phyloP scores from a whole-genome alignment of 1,140 invertebrate genomes.

The Drosophila mojavensis region DNA sequence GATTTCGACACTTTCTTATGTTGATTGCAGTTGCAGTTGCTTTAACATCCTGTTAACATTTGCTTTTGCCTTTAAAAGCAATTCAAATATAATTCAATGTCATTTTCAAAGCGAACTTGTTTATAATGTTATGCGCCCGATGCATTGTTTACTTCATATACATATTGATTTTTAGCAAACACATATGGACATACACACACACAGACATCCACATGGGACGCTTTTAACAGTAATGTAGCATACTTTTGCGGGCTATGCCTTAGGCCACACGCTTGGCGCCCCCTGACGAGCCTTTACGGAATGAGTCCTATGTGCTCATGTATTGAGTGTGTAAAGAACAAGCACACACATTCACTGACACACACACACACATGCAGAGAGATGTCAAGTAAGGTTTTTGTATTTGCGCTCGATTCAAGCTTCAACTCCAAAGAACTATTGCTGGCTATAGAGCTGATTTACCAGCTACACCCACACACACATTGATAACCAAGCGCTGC shows the following conservation, averaged over 20 bases:
- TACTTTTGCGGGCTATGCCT: constrained; percentile 62
- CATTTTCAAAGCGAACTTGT: constrained; percentile 22
- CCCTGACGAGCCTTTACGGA: constrained; percentile 1
- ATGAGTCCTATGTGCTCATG: background rate
- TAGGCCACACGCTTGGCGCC: constrained; percentile 33
- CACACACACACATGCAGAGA: constrained; percentile 4
- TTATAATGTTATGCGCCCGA: constrained; percentile 50
- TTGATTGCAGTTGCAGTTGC: background rate
- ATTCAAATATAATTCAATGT: constrained; percentile 11
- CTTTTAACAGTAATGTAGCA: constrained; percentile 61
- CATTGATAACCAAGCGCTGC: background rate
- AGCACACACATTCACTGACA: constrained; percentile 9
- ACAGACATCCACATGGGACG: constrained; percentile 4
- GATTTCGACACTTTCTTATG: background rate
- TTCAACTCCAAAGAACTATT: background rate
- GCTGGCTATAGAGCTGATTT: background rate
- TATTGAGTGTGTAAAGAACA: constrained; percentile 29
- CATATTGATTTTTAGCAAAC: constrained; percentile 41
- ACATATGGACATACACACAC: constrained; percentile 4
- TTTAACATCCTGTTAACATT: background rate
- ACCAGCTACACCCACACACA: constrained; percentile 1
- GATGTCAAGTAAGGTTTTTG: constrained; percentile 18
- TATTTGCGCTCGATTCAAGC: constrained; percentile 2
- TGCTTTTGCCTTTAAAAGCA: background rate
- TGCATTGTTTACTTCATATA: constrained; percentile 68